phyloP scores from a whole-genome alignment of 2,888 invertebrate species.

The Hyalella azteca region DNA sequence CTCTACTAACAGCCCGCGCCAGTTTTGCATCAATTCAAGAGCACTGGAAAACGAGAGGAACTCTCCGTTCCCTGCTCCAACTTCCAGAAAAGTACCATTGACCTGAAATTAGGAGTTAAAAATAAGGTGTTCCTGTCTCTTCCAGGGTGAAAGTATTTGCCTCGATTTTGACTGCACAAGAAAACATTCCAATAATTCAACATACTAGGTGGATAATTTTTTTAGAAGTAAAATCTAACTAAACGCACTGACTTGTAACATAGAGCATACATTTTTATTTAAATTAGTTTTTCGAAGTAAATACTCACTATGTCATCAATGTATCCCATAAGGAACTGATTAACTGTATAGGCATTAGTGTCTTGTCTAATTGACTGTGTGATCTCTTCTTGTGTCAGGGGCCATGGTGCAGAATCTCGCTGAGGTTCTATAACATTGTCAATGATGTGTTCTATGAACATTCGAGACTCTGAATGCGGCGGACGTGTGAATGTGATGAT shows the following conservation, averaged over 20 bases:
- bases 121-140: too few relatives aligned
- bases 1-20: constrained; percentile 46
- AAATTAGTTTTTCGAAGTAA: too few relatives aligned
- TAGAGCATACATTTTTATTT: too few relatives aligned
- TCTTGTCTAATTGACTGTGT: not conserved
- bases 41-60: constrained; percentile 44
- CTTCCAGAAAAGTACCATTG: constrained; percentile 46
- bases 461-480: not conserved
- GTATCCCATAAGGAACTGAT: constrained; percentile 4
- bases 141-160: too few relatives aligned
- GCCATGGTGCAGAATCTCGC: not conserved
- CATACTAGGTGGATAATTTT: too few relatives aligned
- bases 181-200: too few relatives aligned
- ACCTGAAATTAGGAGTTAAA: constrained; percentile 11
- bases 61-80: constrained; percentile 45
- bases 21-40: constrained; percentile 38
- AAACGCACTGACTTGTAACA: too few relatives aligned
- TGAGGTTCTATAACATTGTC: not conserved
- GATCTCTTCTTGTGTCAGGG: not conserved
- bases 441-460: not conserved
- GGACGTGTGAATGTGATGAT: not conserved
- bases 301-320: not conserved
- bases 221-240: too few relatives aligned
- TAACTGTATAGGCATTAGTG: not conserved
- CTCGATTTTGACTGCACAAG: too few relatives aligned